Evolutionary conservation across 2,888 invertebrate species (phyloP), one percentile per base, ranked within the genome.

Genomic region (Danaus chrysippus): DNA sequence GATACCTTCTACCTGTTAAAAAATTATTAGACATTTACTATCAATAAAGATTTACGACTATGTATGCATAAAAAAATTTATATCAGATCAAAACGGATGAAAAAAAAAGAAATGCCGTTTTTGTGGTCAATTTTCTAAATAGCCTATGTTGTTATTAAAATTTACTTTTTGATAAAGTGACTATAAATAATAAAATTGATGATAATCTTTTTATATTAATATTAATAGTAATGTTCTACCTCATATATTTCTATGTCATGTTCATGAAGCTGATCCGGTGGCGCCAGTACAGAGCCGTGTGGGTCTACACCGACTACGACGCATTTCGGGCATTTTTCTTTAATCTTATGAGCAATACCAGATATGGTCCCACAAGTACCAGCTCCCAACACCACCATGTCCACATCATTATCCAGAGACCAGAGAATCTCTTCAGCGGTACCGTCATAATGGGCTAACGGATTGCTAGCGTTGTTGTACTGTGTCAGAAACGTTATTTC

Each of bases 331-430:
- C 93, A 94, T 67, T 94, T 92, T 84, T 99, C 97, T 84, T 97
- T 98, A 63, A 99, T 92, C 88, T 96, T 97, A 65, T 98, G 93
- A 0, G 95, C 98, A 55, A 99, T 93, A 13, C 99, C 99, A 8
- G 96, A 94, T 10, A 99, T 92, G 0, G 99, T 98, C 13, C 99
- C 99, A 15, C 99, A 97, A 6, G 99, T 99, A 8, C 99, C 99
- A 0, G 98, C 96, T 13, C 96, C 95, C 11, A 92, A 86, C 58
- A 98, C 94, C 70, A 98, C 91, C 94, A 98, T 95, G 84, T 99
- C 98, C 12, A 99, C 87, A 75, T 94, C 93, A 69, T 96, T 95
- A 73, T 95, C 94, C 15, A 91, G 73, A 0, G 91, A 79, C 78
- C 95, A 93, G 43, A 98, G 92, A 73, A 99, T 99, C 92, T 99